These are phyloP conservation scores for Leptonema lineaticorne DNA, from an alignment of 1,140 invertebrate species.

Conservation along the genomic window DNA sequence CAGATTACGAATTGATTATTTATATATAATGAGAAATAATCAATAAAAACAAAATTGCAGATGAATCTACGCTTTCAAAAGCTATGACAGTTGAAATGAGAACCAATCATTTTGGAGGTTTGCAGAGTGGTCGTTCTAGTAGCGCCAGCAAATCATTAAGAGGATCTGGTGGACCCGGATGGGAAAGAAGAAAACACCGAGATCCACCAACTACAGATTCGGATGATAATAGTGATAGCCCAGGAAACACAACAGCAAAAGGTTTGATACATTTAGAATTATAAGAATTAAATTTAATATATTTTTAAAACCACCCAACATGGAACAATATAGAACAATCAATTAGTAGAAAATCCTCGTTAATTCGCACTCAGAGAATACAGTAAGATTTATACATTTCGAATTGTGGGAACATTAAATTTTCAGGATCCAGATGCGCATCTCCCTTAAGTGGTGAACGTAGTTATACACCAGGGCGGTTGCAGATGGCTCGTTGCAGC, in stretches of 20 bases:
- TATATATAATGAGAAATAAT: not conserved
- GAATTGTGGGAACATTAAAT: not conserved
- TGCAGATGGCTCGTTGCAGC: conserved; percentile 56
- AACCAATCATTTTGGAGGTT: conserved; percentile 44
- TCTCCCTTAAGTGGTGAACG: conserved; percentile 37
- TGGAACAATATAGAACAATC: too few species aligned
- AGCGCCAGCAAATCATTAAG: conserved; percentile 14
- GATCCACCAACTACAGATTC: conserved; percentile 54
- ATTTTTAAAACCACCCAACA: too few species aligned
- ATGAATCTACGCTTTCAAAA: conserved; percentile 62
- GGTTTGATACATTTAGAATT: too few species aligned
- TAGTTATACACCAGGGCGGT: conserved; percentile 42
- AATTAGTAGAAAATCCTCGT: too few species aligned
- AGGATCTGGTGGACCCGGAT: conserved; percentile 45
- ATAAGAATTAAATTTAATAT: too few species aligned
- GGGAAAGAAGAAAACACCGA: conserved; percentile 52
- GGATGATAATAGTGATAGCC: conserved; percentile 70
- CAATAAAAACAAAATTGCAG: conserved; percentile 43
- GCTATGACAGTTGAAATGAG: conserved; percentile 62
- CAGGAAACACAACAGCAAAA: conserved; percentile 60
- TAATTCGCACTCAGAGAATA: too few species aligned
- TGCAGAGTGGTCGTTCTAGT: conserved; percentile 3
- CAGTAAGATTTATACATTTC: too few species aligned
- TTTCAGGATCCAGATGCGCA: conserved; percentile 36
- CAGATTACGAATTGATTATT: not conserved